Conservation (phyloP, 2,888 invertebrate genomes). For the Mantis religiosa region DNA sequence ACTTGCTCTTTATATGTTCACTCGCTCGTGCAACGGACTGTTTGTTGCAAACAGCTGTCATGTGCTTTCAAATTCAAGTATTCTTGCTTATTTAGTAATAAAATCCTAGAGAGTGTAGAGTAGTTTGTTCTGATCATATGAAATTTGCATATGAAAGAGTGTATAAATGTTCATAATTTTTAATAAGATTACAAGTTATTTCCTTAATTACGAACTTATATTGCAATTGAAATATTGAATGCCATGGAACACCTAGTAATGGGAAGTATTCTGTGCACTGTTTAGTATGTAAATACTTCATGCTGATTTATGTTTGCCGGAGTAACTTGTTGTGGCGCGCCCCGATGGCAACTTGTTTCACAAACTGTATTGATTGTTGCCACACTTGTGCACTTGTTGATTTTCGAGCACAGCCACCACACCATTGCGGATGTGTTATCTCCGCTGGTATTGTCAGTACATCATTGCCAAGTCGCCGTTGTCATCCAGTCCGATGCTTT, state of each 20-base stretch:
- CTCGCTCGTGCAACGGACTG: too few relatives aligned
- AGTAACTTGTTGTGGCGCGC: background rate
- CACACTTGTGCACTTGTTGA: background rate
- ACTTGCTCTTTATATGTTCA: too few relatives aligned
- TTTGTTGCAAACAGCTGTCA: too few relatives aligned
- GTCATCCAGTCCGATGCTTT: too few relatives aligned
- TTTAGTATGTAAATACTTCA: background rate
- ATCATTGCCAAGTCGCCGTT: too few relatives aligned
- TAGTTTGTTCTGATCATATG: background rate
- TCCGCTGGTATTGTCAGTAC: background rate
- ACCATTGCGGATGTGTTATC: background rate
- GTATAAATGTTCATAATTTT: background rate
- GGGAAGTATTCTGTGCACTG: background rate
- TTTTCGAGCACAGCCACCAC: too few relatives aligned
- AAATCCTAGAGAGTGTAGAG: background rate
- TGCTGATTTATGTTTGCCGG: background rate
- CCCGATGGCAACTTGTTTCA: background rate
- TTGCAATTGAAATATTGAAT: background rate
- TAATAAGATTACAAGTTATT: background rate
- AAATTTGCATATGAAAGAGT: background rate
- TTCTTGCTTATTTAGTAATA: background rate
- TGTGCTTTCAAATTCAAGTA: too few relatives aligned
- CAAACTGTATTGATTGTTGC: background rate
- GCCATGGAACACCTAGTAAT: background rate
- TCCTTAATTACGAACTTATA: background rate